These are phyloP conservation scores for Characodon lateralis DNA, from an alignment of 2,797 vertebrate species.

Conservation along the genomic window DNA sequence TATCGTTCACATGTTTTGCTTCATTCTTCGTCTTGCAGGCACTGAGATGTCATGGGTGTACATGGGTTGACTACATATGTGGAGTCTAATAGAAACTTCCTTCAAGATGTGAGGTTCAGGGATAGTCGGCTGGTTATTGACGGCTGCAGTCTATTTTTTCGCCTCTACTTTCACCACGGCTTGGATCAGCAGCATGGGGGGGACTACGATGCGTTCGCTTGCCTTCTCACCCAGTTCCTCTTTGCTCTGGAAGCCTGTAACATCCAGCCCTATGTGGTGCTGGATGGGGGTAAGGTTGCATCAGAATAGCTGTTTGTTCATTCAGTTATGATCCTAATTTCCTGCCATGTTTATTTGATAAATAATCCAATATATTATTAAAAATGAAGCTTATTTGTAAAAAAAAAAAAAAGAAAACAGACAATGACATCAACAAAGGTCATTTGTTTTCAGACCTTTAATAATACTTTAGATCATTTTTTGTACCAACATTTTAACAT, in stretches of 20 bases:
- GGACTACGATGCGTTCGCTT: slow-evolving; percentile 87
- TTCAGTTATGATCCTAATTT: neutral
- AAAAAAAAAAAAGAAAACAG: too few relatives aligned
- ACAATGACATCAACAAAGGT: too few relatives aligned
- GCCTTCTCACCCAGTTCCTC: slow-evolving; percentile 82
- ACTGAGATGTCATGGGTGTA: slow-evolving; percentile 83
- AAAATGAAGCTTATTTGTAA: neutral
- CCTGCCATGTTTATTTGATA: neutral
- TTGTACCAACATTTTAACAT: too few relatives aligned
- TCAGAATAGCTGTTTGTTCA: too few relatives aligned
- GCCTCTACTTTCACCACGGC: slow-evolving; percentile 84
- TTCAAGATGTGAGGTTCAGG: slow-evolving; percentile 83
- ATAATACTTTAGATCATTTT: too few relatives aligned
- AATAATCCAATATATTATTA: neutral
- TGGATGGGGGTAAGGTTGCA: slow-evolving; percentile 84
- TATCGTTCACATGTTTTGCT: neutral
- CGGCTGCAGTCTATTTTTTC: slow-evolving; percentile 90
- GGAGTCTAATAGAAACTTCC: slow-evolving; percentile 83
- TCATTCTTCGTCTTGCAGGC: slow-evolving; percentile 14
- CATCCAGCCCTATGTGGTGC: slow-evolving; percentile 87
- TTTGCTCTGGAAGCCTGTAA: slow-evolving; percentile 80
- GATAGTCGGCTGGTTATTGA: slow-evolving; percentile 89
- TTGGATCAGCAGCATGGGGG: slow-evolving; percentile 88
- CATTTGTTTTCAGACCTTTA: too few relatives aligned
- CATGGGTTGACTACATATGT: slow-evolving; percentile 88